Conservation (phyloP, 2,888 invertebrate species). For the Encarsia formosa region DNA sequence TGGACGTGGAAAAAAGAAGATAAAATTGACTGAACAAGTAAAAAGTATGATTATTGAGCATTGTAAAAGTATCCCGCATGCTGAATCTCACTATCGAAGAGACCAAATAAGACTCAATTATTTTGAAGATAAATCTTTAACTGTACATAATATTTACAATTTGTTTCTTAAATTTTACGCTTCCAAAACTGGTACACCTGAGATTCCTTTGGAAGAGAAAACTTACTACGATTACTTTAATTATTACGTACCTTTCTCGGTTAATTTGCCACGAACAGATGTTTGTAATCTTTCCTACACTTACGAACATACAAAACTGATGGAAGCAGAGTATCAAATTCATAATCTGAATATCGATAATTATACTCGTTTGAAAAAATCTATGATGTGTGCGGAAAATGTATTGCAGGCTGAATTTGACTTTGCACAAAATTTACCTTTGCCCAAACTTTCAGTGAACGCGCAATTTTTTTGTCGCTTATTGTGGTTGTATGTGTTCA, state of each 20-base stretch:
- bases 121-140: constrained; percentile 14
- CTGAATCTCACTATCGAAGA: constrained; percentile 13
- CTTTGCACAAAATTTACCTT: constrained; percentile 21
- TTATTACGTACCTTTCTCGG: too few relatives aligned
- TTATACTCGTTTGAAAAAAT: too few relatives aligned
- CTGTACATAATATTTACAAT: constrained; percentile 2
- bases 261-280: too few relatives aligned
- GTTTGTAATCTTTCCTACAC: too few relatives aligned
- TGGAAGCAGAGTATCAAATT: too few relatives aligned
- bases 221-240: constrained; percentile 20
- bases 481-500: background rate
- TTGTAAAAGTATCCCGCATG: constrained; percentile 16
- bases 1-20: constrained; percentile 15
- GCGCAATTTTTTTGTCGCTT: constrained; percentile 12
- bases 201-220: background rate
- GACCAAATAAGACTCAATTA: constrained; percentile 13
- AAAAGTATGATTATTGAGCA: constrained; percentile 17
- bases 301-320: too few relatives aligned
- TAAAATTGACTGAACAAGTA: constrained; percentile 14
- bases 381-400: constrained; percentile 2
- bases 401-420: constrained; percentile 17
- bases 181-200: background rate
- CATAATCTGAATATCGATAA: too few relatives aligned
- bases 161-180: background rate
- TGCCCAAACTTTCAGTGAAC: constrained; percentile 10